Conservation (phyloP, 2,797 vertebrate genomes). For the Emys orbicularis region DNA sequence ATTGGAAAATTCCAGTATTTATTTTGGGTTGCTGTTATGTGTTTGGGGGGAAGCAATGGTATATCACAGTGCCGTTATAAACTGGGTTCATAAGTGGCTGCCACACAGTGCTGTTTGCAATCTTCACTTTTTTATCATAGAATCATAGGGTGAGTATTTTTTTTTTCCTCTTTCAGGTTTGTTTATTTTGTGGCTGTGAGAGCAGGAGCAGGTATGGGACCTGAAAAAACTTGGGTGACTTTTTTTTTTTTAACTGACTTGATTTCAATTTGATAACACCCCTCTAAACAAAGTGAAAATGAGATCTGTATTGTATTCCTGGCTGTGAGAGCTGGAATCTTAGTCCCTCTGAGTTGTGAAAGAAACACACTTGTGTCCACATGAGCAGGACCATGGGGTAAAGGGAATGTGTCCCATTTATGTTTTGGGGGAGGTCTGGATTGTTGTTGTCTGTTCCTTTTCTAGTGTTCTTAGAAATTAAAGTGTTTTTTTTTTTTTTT, state of each 20-base stretch:
- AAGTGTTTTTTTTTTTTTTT: background rate
- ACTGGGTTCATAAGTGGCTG: background rate
- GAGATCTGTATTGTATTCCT: background rate
- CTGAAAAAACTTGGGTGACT: background rate
- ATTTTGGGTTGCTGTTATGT: background rate
- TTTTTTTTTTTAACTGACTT: background rate
- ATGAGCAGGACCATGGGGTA: background rate
- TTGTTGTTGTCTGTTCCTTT: background rate
- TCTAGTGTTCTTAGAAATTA: too few relatives aligned
- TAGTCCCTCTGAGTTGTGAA: background rate
- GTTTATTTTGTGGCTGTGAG: background rate
- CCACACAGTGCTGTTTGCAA: background rate
- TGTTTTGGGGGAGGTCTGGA: background rate
- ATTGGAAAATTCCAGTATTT: background rate
- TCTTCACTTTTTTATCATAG: background rate
- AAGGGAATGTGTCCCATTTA: background rate
- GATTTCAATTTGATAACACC: background rate
- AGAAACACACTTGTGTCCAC: background rate
- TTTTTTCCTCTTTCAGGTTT: background rate
- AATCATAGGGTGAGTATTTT: background rate
- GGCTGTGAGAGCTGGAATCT: background rate
- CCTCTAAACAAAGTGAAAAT: background rate
- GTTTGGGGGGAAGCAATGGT: background rate
- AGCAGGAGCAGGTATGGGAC: background rate
- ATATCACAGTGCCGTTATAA: background rate